Percentiles rank a stretch among this genome's conserved stretches.
These are phyloP conservation scores for Botia almorhae DNA, from an alignment of 2,797 vertebrate species.

Conservation along the genomic window DNA sequence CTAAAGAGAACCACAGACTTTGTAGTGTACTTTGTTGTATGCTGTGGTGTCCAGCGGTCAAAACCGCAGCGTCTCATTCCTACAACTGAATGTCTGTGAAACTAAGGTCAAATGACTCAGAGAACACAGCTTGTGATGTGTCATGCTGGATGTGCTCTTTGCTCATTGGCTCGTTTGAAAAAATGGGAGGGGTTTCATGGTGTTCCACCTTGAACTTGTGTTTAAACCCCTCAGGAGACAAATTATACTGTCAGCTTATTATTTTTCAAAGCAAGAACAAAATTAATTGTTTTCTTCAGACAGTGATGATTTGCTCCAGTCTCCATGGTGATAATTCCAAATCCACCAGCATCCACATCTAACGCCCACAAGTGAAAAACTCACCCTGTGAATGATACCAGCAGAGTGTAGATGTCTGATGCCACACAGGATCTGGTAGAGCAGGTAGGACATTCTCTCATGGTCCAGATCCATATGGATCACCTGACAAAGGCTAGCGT, in stretches of 20 bases:
- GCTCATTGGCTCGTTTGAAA: background rate
- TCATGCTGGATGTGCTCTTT: background rate
- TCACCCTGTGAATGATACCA: slow-evolving; percentile 97
- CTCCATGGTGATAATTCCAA: background rate
- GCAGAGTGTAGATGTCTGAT: slow-evolving; percentile 96
- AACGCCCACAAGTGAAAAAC: slow-evolving; percentile 43
- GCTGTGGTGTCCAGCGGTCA: background rate
- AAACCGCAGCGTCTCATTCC: no score
- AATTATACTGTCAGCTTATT: background rate
- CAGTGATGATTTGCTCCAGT: background rate
- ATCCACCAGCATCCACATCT: background rate
- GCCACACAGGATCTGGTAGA: slow-evolving; percentile 98
- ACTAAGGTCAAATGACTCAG: slow-evolving; percentile 1
- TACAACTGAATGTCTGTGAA: background rate
- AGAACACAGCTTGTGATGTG: background rate
- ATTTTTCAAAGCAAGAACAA: background rate
- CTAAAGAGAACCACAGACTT: background rate
- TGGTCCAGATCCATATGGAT: slow-evolving; percentile 99
- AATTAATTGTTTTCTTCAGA: background rate
- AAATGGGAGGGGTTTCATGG: background rate
- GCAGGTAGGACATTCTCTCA: slow-evolving; percentile 96
- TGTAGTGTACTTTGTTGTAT: background rate
- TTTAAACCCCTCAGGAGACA: background rate
- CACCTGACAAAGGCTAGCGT: slow-evolving; percentile 96
- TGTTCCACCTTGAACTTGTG: background rate